Base-by-base conservation (phyloP, 2,888 invertebrate species). In the Podotricha telesiphe region DNA sequence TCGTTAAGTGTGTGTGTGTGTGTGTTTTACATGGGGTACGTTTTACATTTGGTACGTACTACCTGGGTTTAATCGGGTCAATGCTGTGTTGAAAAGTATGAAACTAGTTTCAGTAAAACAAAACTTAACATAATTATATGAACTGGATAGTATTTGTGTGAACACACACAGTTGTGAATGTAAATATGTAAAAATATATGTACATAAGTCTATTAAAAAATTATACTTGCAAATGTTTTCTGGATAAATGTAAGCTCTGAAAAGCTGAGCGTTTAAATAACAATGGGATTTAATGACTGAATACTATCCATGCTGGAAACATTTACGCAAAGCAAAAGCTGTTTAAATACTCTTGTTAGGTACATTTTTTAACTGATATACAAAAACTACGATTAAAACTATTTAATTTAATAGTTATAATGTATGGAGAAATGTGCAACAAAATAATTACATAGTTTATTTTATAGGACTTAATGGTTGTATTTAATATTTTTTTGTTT, bases 301-400 rank as follows among this genome's bases (percentile, higher is more conserved):
- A 53, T 64, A 42, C 53, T 53, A 42, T 28, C 64, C 51, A 45
- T 59, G 42, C 40, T 42, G 45, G 51, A 51, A 53, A 45, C 40
- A 28, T 53, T 64, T 17, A 42, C 17, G 28, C 19, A 17, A 64
- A 64, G 17, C 53, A 11, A 42, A 55, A 62, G 51, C 69, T 40
- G 53, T 65, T 61, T 55, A 53, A 69, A 59, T 66, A 53, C 37
- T 64, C 17, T 28, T 53, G 45, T 64, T 66, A 61, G 53, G 67
- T 51, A 67, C 66, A 67, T 62, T 45, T 45, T 45, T 6, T 45
- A 59, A 59, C 40, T n/a, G 20, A 8, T 20, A 37, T 22, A 45
- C 22, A 42, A 22, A 40, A 58, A 45, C 3, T 4, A 15, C n/a
- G n/a, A 15, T 22, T 17, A n/a, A 10, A 58, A 58, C 22, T 58